Conservation (phyloP, 1,140 invertebrate species). For the Ceratina australensis region DNA sequence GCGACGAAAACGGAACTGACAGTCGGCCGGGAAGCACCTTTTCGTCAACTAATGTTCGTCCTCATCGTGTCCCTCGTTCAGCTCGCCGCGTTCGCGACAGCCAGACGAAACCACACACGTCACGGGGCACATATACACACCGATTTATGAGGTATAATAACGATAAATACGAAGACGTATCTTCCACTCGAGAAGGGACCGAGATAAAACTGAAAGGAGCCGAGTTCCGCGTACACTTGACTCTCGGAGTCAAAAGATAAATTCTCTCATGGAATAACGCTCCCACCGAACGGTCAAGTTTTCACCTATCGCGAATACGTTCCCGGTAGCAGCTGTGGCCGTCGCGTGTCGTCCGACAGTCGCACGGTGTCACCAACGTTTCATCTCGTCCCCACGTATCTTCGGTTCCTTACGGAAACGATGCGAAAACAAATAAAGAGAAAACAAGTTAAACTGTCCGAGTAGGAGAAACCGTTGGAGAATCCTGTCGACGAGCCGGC, state of each 20-base stretch:
- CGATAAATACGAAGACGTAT: no score
- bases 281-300: neutral
- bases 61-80: constrained; percentile 56
- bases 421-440: neutral
- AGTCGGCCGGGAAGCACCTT: constrained; percentile 39
- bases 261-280: neutral
- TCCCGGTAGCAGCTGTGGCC: constrained; percentile 8
- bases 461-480: constrained; percentile 2
- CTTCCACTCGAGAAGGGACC: no score
- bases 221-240: neutral
- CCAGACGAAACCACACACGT: constrained; percentile 12
- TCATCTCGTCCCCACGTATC: neutral
- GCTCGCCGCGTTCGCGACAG: constrained; percentile 13
- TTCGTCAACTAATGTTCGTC: constrained; percentile 64
- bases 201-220: no score
- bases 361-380: constrained; percentile 13
- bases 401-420: no score
- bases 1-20: constrained; percentile 48
- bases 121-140: constrained; percentile 25
- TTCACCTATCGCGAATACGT: neutral
- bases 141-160: neutral
- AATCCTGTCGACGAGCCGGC: neutral
- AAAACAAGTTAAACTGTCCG: neutral
- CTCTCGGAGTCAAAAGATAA: neutral
- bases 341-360: constrained; percentile 25